Percentiles rank a stretch among this genome's conserved stretches.
Conservation (phyloP, 1,140 invertebrate species). For the Probaryconus sp. region DNA sequence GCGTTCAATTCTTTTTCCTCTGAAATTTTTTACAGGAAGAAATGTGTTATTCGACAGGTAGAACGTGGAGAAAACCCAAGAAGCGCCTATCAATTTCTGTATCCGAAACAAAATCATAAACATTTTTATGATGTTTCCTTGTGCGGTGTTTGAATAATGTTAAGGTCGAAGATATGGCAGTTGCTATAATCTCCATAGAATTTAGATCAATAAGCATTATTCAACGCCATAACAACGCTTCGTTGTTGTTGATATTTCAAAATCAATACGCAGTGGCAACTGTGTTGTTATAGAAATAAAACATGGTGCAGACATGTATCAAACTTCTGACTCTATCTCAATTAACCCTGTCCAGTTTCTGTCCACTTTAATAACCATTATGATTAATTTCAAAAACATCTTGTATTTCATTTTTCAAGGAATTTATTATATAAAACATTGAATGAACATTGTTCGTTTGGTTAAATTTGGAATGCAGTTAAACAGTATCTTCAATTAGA, state of each 20-base stretch:
- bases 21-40: no score
- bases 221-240: conserved; percentile 62
- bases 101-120: conserved; percentile 21
- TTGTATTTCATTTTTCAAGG: no score
- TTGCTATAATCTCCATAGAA: conserved; percentile 47
- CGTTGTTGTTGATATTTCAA: conserved; percentile 55
- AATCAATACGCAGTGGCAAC: conserved; percentile 55
- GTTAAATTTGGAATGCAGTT: background rate
- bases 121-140: conserved; percentile 44
- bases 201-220: conserved; percentile 57
- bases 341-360: background rate
- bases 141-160: conserved; percentile 53
- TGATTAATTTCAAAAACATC: no score
- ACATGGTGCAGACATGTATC: conserved; percentile 47
- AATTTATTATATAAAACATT: no score
- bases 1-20: no score
- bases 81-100: conserved; percentile 30
- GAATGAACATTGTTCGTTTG: conserved; percentile 4
- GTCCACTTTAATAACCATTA: background rate
- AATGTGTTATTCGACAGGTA: no score
- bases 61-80: background rate
- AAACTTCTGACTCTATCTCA: conserved; percentile 13
- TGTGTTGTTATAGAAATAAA: conserved; percentile 65
- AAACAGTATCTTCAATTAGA: conserved; percentile 10
- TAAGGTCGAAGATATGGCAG: conserved; percentile 1